Conservation (phyloP, 2,113 vertebrate genomes). For the Micromys minutus region DNA sequence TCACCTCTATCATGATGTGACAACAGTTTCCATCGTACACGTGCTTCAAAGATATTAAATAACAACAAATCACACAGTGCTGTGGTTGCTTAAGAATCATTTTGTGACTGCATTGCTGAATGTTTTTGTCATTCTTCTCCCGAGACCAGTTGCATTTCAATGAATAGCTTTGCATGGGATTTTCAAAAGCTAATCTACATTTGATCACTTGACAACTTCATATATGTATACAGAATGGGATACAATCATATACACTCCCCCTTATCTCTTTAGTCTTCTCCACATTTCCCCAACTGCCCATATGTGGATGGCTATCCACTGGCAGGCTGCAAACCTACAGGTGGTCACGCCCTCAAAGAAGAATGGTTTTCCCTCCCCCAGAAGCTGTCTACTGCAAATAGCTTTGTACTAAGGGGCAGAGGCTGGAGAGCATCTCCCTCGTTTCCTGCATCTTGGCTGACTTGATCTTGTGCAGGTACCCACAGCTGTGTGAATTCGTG, state of each 20-base stretch:
- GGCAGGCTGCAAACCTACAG: not conserved
- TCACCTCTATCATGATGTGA: not conserved
- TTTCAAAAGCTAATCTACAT: not conserved
- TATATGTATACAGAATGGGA: too few species aligned
- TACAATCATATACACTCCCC: not conserved
- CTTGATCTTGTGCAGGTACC: not conserved
- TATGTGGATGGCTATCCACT: not conserved
- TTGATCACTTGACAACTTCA: not conserved
- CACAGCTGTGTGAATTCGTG: not conserved
- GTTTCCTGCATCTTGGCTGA: not conserved
- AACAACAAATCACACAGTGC: not conserved
- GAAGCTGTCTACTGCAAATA: not conserved
- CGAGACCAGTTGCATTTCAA: not conserved
- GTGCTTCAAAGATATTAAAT: constrained; percentile 23
- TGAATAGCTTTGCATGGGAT: not conserved
- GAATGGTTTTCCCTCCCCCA: not conserved
- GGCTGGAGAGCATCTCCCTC: not conserved
- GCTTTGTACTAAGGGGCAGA: too few species aligned
- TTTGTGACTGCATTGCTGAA: constrained; percentile 14
- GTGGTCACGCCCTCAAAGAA: not conserved
- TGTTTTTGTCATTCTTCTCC: constrained; percentile 20
- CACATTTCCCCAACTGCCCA: not conserved
- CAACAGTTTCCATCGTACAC: not conserved
- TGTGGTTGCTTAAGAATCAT: not conserved
- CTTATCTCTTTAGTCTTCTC: not conserved